Evolutionary conservation across 2,797 vertebrate species (phyloP).

Genomic region (Manis javanica): DNA sequence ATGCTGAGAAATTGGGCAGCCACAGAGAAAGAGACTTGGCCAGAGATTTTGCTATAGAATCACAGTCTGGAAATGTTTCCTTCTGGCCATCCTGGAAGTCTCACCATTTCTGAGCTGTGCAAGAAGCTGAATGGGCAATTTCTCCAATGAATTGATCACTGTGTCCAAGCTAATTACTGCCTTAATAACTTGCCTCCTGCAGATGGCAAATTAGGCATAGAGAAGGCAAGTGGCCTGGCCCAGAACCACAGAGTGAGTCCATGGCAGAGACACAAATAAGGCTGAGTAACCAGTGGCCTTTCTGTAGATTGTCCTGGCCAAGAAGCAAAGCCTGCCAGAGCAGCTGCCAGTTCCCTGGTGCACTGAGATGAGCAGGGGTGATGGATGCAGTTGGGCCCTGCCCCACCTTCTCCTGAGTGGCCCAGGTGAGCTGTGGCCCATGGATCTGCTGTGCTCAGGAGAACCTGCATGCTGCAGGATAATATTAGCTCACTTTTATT

Average conservation of each 20-base stretch:
- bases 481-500: constrained; percentile 84
- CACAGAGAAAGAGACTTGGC: background rate
- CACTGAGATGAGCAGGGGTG: background rate
- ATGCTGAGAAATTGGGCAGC: background rate
- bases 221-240: background rate
- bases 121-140: constrained; percentile 6
- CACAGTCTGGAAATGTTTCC: background rate
- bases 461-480: constrained; percentile 55
- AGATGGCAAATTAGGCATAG: background rate
- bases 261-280: background rate
- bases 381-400: constrained; percentile 8
- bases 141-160: background rate
- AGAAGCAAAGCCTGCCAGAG: background rate
- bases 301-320: background rate
- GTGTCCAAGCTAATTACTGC: background rate
- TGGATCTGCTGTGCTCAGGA: constrained; percentile 77
- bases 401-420: background rate
- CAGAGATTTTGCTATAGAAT: background rate
- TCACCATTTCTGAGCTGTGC: background rate
- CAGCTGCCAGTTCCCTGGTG: background rate
- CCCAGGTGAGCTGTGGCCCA: constrained; percentile 29
- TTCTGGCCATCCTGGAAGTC: background rate
- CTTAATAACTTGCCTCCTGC: background rate
- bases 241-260: background rate
- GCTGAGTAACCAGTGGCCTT: background rate